Evolutionary conservation across 2,888 invertebrate species (phyloP).

Genomic region (Macrophya annulata): DNA sequence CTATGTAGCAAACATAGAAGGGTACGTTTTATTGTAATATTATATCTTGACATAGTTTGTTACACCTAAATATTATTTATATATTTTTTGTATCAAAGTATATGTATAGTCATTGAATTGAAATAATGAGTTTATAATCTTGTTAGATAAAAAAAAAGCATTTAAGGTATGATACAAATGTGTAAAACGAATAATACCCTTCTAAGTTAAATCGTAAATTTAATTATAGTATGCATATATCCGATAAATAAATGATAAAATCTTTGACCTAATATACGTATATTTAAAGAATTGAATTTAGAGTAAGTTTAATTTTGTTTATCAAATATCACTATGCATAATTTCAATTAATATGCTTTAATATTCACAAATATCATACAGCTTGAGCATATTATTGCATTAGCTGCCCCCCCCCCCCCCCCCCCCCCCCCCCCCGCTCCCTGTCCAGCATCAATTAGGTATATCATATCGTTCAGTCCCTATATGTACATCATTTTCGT

Average conservation of each 20-base stretch:
- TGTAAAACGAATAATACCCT: conserved; percentile 11
- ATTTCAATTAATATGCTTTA: neutral
- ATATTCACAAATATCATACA: conserved; percentile 32
- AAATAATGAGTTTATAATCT: conserved; percentile 12
- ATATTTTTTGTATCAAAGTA: neutral
- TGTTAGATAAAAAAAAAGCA: neutral
- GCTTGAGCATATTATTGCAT: conserved; percentile 37
- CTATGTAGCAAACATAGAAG: neutral
- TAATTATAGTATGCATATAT: neutral
- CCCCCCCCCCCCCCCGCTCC: too few relatives aligned
- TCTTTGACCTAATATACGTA: neutral
- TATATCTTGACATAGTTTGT: neutral
- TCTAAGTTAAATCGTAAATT: conserved; percentile 8
- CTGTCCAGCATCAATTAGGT: conserved; percentile 15
- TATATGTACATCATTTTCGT: conserved; percentile 20
- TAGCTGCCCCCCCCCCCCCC: neutral
- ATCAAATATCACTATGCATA: conserved; percentile 44
- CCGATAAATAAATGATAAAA: conserved; percentile 3
- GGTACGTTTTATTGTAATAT: conserved; percentile 9
- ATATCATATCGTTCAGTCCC: conserved; percentile 4
- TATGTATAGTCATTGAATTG: neutral
- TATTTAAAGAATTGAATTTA: neutral
- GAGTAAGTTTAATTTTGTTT: neutral
- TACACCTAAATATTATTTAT: neutral
- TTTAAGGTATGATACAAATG: neutral